These are phyloP conservation scores for Larimichthys polyactis DNA, from an alignment of 2,113 vertebrate genomes.

Conservation along the genomic window DNA sequence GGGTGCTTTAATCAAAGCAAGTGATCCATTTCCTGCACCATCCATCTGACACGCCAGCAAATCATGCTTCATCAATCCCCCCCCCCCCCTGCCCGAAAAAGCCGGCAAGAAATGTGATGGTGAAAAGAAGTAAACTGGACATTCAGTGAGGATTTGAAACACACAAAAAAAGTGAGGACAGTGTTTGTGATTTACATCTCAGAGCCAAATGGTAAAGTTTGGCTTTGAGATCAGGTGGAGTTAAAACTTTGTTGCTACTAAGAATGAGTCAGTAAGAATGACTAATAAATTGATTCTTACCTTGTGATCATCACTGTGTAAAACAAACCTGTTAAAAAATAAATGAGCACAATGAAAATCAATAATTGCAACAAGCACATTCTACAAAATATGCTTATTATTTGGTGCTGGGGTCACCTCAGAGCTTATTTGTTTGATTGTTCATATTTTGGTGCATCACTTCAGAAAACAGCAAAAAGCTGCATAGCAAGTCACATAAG, in stretches of 20 bases:
- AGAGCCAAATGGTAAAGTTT: slow-evolving; percentile 3
- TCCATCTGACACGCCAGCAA: slow-evolving; percentile 72
- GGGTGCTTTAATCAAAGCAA: slow-evolving; percentile 80
- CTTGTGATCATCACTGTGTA: neutral
- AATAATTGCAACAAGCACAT: slow-evolving; percentile 8
- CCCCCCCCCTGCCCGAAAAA: slow-evolving; percentile 25
- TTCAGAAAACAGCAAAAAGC: neutral
- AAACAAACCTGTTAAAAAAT: slow-evolving; percentile 6
- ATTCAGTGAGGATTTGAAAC: slow-evolving; percentile 24
- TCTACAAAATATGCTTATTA: slow-evolving; percentile 3
- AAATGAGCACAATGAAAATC: neutral
- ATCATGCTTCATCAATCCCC: slow-evolving; percentile 63
- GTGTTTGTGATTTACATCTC: neutral
- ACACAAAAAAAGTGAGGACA: neutral
- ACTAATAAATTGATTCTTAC: neutral
- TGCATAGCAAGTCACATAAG: neutral
- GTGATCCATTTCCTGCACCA: slow-evolving; percentile 76
- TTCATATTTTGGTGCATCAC: neutral
- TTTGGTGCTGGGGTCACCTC: neutral
- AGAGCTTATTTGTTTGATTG: neutral
- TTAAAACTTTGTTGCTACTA: neutral
- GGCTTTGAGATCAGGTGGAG: neutral
- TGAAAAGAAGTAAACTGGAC: slow-evolving; percentile 36
- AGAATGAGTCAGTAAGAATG: slow-evolving; percentile 3
- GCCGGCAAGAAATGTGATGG: slow-evolving; percentile 44